Evolutionary conservation across 2,888 invertebrate species (phyloP), one percentile per base, ranked within the genome.

Genomic region (Elysia crispata): DNA sequence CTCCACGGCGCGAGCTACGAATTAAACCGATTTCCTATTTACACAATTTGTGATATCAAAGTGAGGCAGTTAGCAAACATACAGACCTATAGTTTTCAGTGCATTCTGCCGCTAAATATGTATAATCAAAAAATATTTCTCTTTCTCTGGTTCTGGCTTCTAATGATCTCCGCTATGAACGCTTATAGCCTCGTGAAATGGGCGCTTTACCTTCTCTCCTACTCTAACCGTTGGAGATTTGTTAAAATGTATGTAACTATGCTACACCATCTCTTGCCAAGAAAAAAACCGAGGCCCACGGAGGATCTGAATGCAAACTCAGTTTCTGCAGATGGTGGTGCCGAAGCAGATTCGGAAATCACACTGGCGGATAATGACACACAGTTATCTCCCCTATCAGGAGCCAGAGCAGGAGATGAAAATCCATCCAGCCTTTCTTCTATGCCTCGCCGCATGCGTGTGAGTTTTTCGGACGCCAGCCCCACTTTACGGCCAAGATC

Each of bases 11-110:
- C 76, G 1, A 73, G 77, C 5, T 57, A 33, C 5, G 80, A 75
- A 66, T 83, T 84, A 0, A 76, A 75, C 13, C 78, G 86, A n/a
- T 87, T 87, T 72, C 87, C 87, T 0, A 75, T 81, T 23, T 82
- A 85, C 23, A 87, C 86, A 5, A 67, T 87, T n/a, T 87, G 87
- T 79, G 87, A 87, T 66, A 80, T 85, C 28, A 78, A 83, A 62
- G 81, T 86, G 30, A 81, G 86, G 8, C 85, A 85, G 57, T 64
- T 86, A 76, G 50, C 81, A n/a, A 84, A 84, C 76, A 50, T 86
- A 33, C 82, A 85, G 15, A 73, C 83, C 18, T 86, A 82, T 74
- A 85, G 82, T 11, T 75, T 86, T 5, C 86, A 85, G 69, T 86
- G 86, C 77, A 83, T 86, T 50, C 72, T 86, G 49, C 84, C 86